Evolutionary conservation across 2,797 vertebrate genomes (phyloP).

Genomic region (Phoeniculus purpureus): DNA sequence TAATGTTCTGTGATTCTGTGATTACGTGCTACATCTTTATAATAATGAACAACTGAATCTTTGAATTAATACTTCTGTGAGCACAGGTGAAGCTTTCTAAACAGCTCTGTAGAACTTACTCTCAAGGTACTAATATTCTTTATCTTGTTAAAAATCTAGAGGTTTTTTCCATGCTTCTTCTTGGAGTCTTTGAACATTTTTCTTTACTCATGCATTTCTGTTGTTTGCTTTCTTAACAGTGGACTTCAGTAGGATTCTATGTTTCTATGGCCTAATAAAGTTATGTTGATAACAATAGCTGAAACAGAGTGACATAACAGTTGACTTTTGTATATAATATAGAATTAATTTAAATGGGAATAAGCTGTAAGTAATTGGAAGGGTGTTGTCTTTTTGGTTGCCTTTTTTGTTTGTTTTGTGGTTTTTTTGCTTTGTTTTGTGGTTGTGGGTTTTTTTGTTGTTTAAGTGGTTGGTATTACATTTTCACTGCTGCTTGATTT

Average conservation of each 20-base stretch:
- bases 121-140: background rate
- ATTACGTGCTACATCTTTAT: background rate
- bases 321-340: conserved; percentile 12
- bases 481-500: conserved; percentile 85
- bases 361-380: background rate
- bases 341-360: background rate
- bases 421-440: background rate
- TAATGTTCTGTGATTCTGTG: background rate
- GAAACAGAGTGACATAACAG: conserved; percentile 3
- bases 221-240: background rate
- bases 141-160: background rate
- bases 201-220: background rate
- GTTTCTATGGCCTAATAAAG: background rate
- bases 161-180: background rate
- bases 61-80: background rate
- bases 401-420: background rate
- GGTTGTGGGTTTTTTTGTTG: background rate
- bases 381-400: background rate
- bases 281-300: background rate
- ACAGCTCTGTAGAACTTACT: background rate
- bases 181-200: background rate
- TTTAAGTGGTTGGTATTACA: conserved; percentile 45
- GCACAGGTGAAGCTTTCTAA: background rate
- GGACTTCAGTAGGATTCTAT: background rate
- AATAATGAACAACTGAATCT: background rate